A percentile compares a stretch with the other conserved stretches of the same genome.
Evolutionary conservation across 2,797 vertebrate species (phyloP).

Genomic region (Pseudochirops cupreus): DNA sequence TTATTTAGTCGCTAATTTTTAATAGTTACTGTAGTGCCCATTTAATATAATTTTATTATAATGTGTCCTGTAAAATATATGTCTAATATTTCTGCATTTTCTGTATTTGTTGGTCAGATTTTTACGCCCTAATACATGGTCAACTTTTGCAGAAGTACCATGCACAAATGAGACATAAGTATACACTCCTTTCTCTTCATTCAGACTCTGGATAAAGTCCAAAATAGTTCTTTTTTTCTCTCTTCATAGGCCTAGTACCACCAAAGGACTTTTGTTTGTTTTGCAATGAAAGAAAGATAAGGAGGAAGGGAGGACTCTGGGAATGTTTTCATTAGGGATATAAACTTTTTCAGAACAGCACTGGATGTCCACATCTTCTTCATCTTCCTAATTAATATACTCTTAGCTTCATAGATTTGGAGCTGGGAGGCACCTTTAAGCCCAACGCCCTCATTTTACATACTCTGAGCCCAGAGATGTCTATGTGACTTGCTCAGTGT

Average conservation of each 20-base stretch:
- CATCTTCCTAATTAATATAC: constrained; percentile 56
- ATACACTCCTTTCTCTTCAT: neutral
- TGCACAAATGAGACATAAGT: neutral
- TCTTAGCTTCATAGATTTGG: neutral
- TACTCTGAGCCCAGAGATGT: constrained; percentile 10
- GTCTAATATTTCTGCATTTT: neutral
- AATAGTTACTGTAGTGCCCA: neutral
- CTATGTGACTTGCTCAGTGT: constrained; percentile 25
- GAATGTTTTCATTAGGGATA: constrained; percentile 65
- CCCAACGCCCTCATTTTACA: neutral
- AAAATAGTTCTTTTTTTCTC: constrained; percentile 67
- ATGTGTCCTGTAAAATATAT: neutral
- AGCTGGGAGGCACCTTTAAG: neutral
- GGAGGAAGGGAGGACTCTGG: constrained; percentile 28
- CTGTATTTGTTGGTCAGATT: neutral
- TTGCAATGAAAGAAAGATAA: constrained; percentile 65
- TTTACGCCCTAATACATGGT: no score
- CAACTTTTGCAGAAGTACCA: neutral
- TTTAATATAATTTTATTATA: neutral
- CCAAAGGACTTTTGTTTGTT: constrained; percentile 72
- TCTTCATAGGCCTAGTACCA: constrained; percentile 71
- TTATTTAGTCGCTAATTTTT: neutral
- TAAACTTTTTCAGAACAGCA: constrained; percentile 64
- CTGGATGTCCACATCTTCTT: constrained; percentile 53
- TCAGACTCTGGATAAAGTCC: constrained; percentile 68